These are phyloP conservation scores for Drosophila neonasuta DNA, from an alignment of 2,888 invertebrate species.

Conservation along the genomic window DNA sequence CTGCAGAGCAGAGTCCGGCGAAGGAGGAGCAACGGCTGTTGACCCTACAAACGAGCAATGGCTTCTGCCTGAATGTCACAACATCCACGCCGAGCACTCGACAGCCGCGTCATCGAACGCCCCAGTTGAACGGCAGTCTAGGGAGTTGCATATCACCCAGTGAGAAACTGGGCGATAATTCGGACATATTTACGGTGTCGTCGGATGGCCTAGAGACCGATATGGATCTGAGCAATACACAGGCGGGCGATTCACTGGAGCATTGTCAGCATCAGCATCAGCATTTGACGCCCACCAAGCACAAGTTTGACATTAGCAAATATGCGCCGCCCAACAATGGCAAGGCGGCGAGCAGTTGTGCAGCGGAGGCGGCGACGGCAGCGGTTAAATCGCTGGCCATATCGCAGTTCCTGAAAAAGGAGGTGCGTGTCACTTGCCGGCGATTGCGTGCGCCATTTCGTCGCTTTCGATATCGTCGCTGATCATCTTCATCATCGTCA, in stretches of 20 bases:
- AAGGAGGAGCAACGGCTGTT: slow-evolving; percentile 63
- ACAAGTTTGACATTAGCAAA: slow-evolving; percentile 78
- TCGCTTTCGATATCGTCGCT: slow-evolving; percentile 81
- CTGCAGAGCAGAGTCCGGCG: slow-evolving; percentile 35
- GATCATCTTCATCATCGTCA: slow-evolving; percentile 52
- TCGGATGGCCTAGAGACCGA: slow-evolving; percentile 82
- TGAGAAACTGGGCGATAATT: slow-evolving; percentile 81
- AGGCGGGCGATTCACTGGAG: slow-evolving; percentile 66
- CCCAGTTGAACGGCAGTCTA: slow-evolving; percentile 77
- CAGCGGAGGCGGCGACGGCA: slow-evolving; percentile 77
- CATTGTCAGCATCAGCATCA: slow-evolving; percentile 57
- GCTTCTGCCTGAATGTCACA: slow-evolving; percentile 37
- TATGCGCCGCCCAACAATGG: slow-evolving; percentile 75
- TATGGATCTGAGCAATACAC: slow-evolving; percentile 80
- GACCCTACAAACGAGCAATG: slow-evolving; percentile 37
- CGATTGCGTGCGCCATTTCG: slow-evolving; percentile 79
- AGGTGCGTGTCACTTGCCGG: slow-evolving; percentile 80
- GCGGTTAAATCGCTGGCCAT: slow-evolving; percentile 79
- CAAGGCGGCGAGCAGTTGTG: slow-evolving; percentile 70
- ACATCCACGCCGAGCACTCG: slow-evolving; percentile 71
- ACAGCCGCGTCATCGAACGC: slow-evolving; percentile 56
- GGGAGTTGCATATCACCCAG: slow-evolving; percentile 81
- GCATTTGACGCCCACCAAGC: slow-evolving; percentile 68
- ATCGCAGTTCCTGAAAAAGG: slow-evolving; percentile 80
- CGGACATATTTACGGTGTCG: slow-evolving; percentile 82